Evolutionary conservation across 1,140 invertebrate species (phyloP), one percentile per base, ranked within the genome.

Genomic region (Lordiphosa mommai): DNA sequence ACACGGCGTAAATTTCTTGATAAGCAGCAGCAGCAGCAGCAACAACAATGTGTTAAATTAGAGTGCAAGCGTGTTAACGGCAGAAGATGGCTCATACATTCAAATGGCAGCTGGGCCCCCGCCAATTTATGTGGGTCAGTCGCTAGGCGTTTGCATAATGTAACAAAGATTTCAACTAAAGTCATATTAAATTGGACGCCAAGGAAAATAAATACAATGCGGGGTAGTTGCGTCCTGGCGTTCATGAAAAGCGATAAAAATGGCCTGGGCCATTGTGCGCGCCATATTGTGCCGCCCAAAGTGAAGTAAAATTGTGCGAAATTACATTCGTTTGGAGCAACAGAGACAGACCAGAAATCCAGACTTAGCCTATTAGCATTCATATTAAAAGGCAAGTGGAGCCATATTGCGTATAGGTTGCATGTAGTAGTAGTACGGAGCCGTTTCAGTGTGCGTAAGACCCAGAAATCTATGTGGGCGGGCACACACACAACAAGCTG

Each of bases 381-480:
- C 79, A 84, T 85, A 84, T 84, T 84, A 84, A 85, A 84, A 85
- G 72, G 79, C 84, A 84, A 82, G 77, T 82, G 77, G 79, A 77
- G 73, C 79, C 79, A 85, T 84, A 84, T 85, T 84, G 79, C 79
- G 79, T 77, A 82, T 74, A 80, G 71, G 74, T 63, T 66, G 52
- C 67, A 60, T 74, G 60, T 57, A 61, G 56, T 27, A 36, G 60
- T 57, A 61, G 56, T 27, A 36, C 43, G 40, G 23, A 16, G 20
- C n/a, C 50, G 12, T 41, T 41, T 32, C 38, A 59, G 43, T 65
- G 58, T 67, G 50, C 66, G 51, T 64, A 79, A 44, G 37, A 51
- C 41, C 46, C 37, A 5, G 36, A 17, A 7, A 40, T 68, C 55
- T 68, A 49, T 69, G 51, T 53, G 51, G 43, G 57, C 46, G 32